These are phyloP conservation scores for Lithosia quadra DNA, from an alignment of 2,888 invertebrate genomes.

Conservation along the genomic window DNA sequence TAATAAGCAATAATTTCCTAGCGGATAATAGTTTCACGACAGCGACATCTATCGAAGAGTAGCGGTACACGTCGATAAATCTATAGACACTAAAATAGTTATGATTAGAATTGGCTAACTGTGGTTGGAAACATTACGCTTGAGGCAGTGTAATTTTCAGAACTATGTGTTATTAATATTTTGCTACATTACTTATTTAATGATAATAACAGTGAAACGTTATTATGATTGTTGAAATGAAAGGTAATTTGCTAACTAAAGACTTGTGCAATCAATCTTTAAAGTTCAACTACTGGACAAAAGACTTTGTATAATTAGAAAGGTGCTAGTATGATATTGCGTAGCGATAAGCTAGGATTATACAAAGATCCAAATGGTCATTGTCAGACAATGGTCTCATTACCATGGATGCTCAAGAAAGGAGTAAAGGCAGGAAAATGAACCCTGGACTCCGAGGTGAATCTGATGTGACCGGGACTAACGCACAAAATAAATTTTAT, in stretches of 20 bases:
- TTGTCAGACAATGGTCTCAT: too few relatives aligned
- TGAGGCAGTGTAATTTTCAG: conserved; percentile 67
- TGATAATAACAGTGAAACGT: conserved; percentile 7
- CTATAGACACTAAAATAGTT: conserved; percentile 67
- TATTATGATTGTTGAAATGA: conserved; percentile 8
- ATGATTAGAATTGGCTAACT: conserved; percentile 44
- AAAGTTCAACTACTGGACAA: neutral
- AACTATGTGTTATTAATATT: conserved; percentile 36
- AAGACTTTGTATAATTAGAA: neutral
- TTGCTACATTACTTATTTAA: conserved; percentile 16
- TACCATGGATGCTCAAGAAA: too few relatives aligned
- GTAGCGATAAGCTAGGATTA: too few relatives aligned
- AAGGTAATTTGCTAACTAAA: conserved; percentile 2
- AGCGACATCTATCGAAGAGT: conserved; percentile 79
- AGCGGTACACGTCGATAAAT: conserved; percentile 68
- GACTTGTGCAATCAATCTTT: conserved; percentile 10
- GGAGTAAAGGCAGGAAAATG: too few relatives aligned
- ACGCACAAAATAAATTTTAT: too few relatives aligned
- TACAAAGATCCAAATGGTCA: too few relatives aligned
- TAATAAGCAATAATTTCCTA: conserved; percentile 55
- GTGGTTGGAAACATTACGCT: conserved; percentile 44
- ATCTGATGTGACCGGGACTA: too few relatives aligned
- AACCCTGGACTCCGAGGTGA: too few relatives aligned
- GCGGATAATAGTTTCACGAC: conserved; percentile 47
- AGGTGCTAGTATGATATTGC: too few relatives aligned